Base-by-base conservation (phyloP, 2,888 invertebrate species). In the Tiphia femorata region DNA sequence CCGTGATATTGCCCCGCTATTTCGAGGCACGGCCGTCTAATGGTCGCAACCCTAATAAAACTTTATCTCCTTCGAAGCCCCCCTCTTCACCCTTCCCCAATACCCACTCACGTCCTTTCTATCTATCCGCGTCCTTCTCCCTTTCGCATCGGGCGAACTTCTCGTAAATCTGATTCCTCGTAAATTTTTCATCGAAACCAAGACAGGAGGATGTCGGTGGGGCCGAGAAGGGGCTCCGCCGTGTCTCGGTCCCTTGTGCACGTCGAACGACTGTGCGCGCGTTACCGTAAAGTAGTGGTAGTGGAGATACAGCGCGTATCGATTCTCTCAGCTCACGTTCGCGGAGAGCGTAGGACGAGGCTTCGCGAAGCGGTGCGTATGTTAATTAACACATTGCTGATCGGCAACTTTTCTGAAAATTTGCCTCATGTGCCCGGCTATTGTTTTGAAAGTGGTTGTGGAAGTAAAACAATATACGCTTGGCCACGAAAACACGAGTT, bases 121-220 rank as follows among this genome's bases (percentile, higher is more conserved):
- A 2, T 17, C 30, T 33, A n/a, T 38, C 27, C 33, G 30, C 2
- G n/a, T 12, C 25, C 8, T 4, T 3, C 5, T 27, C 27, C 25
- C 27, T 10, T 41, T 46, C 12, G 25, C 30, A 30, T 20, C 14
- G 37, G n/a, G 19, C 10, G 21, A 7, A 14, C 3, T 40, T 19
- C 50, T 49, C 43, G 52, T 44, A 52, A 59, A 49, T 52, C 38
- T 25, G 48, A 43, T 44, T 43, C 19, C 51, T 53, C 41, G 29
- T 58, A 47, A 43, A 58, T 51, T 58, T 58, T 51, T 51, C 58
- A 50, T 59, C 38, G 37, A 49, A 30, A 21, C 30, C 27, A 10
- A 6, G 51, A 43, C 21, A 55, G 17, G n/a, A 20, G 37, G 35
- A 16, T 16, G 25, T 19, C 25, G 23, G 16, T 42, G 10, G 23